Conservation (phyloP, 2,888 invertebrate species). For the Platycheirus rosarum region DNA sequence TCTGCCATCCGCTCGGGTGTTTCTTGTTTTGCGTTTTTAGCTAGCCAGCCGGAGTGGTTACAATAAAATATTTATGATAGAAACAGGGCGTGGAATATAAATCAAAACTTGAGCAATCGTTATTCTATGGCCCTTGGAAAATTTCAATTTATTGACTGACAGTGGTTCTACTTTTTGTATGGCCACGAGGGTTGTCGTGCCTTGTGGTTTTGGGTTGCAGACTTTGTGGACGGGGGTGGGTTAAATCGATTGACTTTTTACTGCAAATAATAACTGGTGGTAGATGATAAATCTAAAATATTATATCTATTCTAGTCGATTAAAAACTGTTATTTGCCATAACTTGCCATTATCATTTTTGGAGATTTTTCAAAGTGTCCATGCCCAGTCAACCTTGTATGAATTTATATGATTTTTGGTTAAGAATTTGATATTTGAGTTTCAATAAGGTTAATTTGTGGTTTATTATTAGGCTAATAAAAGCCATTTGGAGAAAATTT, state of each 20-base stretch:
- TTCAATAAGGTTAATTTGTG: no score
- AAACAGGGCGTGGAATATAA: constrained; percentile 34
- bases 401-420: constrained; percentile 5
- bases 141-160: constrained; percentile 45
- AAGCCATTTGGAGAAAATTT: no score
- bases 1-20: constrained; percentile 11
- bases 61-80: constrained; percentile 34
- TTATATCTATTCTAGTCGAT: constrained; percentile 43
- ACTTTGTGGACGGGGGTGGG: no score
- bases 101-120: constrained; percentile 58
- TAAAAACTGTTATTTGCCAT: constrained; percentile 35
- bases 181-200: not conserved
- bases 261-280: constrained; percentile 34
- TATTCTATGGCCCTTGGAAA: constrained; percentile 31
- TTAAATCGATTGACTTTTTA: constrained; percentile 33
- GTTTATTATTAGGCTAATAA: no score
- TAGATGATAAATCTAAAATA: constrained; percentile 57
- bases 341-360: constrained; percentile 25
- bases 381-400: not conserved
- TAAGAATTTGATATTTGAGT: constrained; percentile 5
- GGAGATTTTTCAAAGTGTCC: constrained; percentile 9
- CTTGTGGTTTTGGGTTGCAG: no score
- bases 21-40: constrained; percentile 23
- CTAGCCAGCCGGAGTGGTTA: not conserved
- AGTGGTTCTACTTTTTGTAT: constrained; percentile 28